Conservation (phyloP, 2,113 vertebrate genomes). For the Todiramphus chloris region DNA sequence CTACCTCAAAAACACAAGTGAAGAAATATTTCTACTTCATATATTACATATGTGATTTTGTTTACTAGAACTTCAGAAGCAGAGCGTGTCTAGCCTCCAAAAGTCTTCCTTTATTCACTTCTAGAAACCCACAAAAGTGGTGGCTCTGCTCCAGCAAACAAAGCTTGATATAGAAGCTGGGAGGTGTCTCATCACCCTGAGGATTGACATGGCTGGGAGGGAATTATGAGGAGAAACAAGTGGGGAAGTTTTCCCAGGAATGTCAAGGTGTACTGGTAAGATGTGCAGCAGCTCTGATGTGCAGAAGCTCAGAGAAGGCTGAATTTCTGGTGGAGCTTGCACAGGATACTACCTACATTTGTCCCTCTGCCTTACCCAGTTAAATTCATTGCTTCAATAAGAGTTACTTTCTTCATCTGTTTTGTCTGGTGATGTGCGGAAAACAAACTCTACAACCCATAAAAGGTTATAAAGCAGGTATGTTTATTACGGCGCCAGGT, state of each 20-base stretch:
- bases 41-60: accelerated
- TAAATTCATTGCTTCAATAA: not conserved
- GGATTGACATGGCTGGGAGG: not conserved
- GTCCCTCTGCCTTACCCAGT: not conserved
- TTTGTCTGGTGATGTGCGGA: not conserved
- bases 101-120: not conserved
- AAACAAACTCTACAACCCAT: too few relatives aligned
- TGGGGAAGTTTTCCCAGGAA: not conserved
- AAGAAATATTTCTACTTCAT: not conserved
- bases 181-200: not conserved
- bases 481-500: too few relatives aligned
- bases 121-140: not conserved
- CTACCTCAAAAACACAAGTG: not conserved
- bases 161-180: not conserved
- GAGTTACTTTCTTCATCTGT: not conserved
- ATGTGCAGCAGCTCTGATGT: not conserved
- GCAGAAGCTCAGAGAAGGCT: not conserved
- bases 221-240: not conserved
- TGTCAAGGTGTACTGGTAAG: not conserved
- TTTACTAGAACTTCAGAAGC: not conserved
- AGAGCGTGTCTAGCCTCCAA: not conserved
- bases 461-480: too few relatives aligned
- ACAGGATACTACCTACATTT: not conserved
- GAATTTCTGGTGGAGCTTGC: not conserved
- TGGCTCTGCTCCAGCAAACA: not conserved